Base-by-base conservation (phyloP, 2,113 vertebrate genomes). In the Phasianus colchicus region DNA sequence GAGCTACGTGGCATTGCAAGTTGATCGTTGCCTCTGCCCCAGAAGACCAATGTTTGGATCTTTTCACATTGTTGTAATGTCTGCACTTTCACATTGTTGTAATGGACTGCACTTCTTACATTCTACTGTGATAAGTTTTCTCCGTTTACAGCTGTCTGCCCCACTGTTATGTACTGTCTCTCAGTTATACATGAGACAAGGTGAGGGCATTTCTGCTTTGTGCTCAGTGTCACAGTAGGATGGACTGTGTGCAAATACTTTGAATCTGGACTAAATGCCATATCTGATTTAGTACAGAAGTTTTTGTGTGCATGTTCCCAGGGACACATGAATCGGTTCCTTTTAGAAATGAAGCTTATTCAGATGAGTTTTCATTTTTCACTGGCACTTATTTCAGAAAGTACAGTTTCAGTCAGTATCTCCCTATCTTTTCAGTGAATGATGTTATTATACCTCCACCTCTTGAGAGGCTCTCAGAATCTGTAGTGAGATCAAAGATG, bases 401-500 rank as follows among this genome's bases (percentile, higher is more conserved):
- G 17, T 80, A 27, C 60, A 69, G 17, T 79, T 96, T 84, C 82
- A 61, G 47, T 72, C 61, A 71, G 57, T 55, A 72, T 86, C 73
- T 81, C 47, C 29, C 57, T 65, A 47, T 63, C 38, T 95, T 87
- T 91, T 89, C 77, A 93, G 72, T 74, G 58, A 74, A 83, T 76
- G 55, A 66, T 78, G 30, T 89, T 81, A 21, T 95, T 89, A 74
- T 80, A 71, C 38, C 47, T 90, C 60, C 70, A 57, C 52, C 89
- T 83, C 72, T 77, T 93, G 82, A 88, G 87, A 71, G 67, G 38
- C 58, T 89, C 25, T 84, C 29, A 70, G 67, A 47, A 92, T 82
- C 75, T 66, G 61, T 27, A 42, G 19, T 70, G 34, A 94, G 66
- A 92, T 95, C 89, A 96, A 86, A 93, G 88, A 91, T 54, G 74